These are phyloP conservation scores for Odontomyia ornata DNA, from an alignment of 2,888 invertebrate genomes.

Conservation along the genomic window DNA sequence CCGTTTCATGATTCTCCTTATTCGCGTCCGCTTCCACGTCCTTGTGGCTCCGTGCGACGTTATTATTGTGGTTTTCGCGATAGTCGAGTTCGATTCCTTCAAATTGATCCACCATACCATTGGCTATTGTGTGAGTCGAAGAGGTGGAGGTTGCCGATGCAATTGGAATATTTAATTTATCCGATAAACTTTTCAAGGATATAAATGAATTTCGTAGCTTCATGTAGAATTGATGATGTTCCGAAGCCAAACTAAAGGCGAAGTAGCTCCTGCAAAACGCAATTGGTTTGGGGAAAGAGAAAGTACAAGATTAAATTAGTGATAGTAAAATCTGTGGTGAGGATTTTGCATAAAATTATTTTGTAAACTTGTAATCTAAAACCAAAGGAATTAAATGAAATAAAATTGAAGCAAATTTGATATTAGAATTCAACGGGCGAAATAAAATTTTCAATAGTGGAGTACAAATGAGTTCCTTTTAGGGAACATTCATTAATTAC, in stretches of 20 bases:
- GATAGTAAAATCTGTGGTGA: background rate
- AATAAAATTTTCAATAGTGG: too few relatives aligned
- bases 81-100: slow-evolving; percentile 18
- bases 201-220: slow-evolving; percentile 77
- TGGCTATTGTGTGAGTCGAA: background rate
- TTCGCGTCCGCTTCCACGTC: background rate
- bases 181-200: slow-evolving; percentile 71
- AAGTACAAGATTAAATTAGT: background rate
- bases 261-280: slow-evolving; percentile 70
- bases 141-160: slow-evolving; percentile 40
- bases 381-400: too few relatives aligned
- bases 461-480: too few relatives aligned
- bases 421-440: too few relatives aligned
- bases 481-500: too few relatives aligned
- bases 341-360: background rate
- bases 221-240: slow-evolving; percentile 80
- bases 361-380: too few relatives aligned
- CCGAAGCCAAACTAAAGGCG: slow-evolving; percentile 78
- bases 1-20: slow-evolving; percentile 15
- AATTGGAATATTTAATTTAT: slow-evolving; percentile 69
- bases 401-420: too few relatives aligned
- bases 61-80: slow-evolving; percentile 8
- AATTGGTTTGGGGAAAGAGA: background rate
- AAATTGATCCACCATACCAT: background rate
- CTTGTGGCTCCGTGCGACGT: background rate